These are phyloP conservation scores for Emydocephalus ijimae DNA, from an alignment of 2,113 vertebrate species.

Conservation along the genomic window DNA sequence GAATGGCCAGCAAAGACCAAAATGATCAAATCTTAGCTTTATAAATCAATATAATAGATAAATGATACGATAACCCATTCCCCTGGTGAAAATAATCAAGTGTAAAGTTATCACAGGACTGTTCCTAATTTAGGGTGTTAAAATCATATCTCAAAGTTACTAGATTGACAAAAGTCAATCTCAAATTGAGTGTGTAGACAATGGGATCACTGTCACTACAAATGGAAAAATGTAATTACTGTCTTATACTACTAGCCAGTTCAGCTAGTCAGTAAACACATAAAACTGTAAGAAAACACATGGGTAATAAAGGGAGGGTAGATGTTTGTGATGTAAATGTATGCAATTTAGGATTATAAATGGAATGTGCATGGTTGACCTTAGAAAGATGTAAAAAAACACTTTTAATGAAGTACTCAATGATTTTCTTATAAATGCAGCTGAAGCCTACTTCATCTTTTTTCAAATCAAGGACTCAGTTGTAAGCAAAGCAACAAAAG, in stretches of 20 bases:
- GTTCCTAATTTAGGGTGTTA: background rate
- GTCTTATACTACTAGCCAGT: background rate
- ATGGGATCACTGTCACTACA: background rate
- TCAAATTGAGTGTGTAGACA: background rate
- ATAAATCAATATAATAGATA: background rate
- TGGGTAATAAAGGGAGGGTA: background rate
- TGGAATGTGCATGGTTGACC: slow-evolving; percentile 13
- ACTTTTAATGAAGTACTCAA: slow-evolving; percentile 27
- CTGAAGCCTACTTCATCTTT: background rate
- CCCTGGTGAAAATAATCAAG: background rate
- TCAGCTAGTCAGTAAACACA: background rate
- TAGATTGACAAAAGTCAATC: background rate
- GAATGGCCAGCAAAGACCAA: background rate
- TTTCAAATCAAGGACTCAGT: slow-evolving; percentile 4
- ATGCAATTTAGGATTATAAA: slow-evolving; percentile 21
- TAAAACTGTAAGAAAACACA: slow-evolving; percentile 12
- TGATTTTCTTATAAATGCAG: slow-evolving; percentile 10
- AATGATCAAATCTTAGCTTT: background rate
- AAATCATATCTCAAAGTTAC: background rate
- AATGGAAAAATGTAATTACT: background rate
- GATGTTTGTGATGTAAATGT: slow-evolving; percentile 25
- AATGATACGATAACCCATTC: background rate
- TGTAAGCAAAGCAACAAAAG: background rate
- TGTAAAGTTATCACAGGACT: background rate
- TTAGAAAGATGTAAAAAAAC: slow-evolving; percentile 16